phyloP scores from a whole-genome alignment of 2,113 vertebrate genomes.

The Dolichotis patagonum region DNA sequence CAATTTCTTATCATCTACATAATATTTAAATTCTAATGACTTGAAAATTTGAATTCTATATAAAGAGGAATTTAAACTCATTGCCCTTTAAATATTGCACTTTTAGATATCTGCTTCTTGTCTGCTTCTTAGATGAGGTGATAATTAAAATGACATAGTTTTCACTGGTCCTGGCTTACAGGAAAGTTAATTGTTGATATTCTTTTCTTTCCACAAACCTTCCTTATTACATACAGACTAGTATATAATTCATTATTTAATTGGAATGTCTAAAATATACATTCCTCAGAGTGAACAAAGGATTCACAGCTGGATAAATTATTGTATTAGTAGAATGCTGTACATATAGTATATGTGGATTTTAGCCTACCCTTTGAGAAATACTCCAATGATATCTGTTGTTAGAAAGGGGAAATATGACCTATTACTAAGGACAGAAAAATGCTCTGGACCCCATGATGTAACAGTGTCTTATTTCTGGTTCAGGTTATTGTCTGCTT shows the following conservation, averaged over 20 bases:
- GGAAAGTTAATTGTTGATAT: constrained; percentile 20
- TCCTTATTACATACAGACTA: constrained; percentile 12
- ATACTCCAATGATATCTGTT: background rate
- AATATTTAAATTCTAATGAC: constrained; percentile 22
- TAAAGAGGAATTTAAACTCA: background rate
- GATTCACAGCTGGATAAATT: background rate
- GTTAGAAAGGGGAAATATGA: background rate
- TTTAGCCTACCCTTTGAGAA: background rate
- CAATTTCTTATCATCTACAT: background rate
- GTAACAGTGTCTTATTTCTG: background rate
- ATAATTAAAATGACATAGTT: constrained; percentile 50
- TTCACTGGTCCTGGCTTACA: background rate
- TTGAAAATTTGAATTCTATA: constrained; percentile 25
- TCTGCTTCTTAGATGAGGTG: constrained; percentile 26
- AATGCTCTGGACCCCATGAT: background rate
- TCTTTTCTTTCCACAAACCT: constrained; percentile 3
- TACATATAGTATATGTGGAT: background rate
- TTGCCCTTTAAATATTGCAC: constrained; percentile 51
- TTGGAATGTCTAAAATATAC: constrained; percentile 24
- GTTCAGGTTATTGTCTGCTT: background rate
- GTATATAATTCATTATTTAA: background rate
- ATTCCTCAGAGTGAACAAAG: constrained; percentile 20
- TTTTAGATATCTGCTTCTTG: constrained; percentile 39
- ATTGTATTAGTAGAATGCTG: background rate
- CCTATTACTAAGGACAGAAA: background rate